phyloP scores from a whole-genome alignment of 2,113 vertebrate genomes.

The Saccopteryx bilineata region DNA sequence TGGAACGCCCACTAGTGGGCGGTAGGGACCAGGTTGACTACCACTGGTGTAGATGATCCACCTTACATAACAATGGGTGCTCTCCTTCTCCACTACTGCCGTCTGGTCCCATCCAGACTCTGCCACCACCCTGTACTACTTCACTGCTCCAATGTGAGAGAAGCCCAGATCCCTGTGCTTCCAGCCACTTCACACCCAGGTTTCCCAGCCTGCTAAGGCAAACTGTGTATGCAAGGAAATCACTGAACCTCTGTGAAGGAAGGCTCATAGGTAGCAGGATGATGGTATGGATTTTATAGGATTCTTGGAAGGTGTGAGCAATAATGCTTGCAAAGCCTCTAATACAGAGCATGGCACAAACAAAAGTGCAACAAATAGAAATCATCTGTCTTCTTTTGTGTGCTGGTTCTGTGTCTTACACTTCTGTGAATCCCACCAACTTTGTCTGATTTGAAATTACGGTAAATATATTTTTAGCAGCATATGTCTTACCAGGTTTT shows the following conservation, averaged over 20 bases:
- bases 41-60: background rate
- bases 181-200: background rate
- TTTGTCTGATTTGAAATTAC: background rate
- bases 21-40: too few species aligned
- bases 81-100: background rate
- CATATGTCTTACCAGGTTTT: background rate
- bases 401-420: background rate
- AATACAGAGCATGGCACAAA: background rate
- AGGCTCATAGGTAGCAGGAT: background rate
- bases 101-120: background rate
- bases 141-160: background rate
- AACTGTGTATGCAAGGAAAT: background rate
- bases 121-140: background rate
- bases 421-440: background rate
- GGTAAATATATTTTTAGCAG: slow-evolving; percentile 3
- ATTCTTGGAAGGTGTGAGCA: background rate
- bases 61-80: background rate
- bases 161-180: background rate
- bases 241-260: background rate
- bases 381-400: background rate
- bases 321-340: background rate
- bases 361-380: background rate
- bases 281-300: background rate
- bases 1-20: too few species aligned
- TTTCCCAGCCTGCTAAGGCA: background rate